Evolutionary conservation across 2,113 vertebrate genomes (phyloP).

Genomic region (Jacana jacana): DNA sequence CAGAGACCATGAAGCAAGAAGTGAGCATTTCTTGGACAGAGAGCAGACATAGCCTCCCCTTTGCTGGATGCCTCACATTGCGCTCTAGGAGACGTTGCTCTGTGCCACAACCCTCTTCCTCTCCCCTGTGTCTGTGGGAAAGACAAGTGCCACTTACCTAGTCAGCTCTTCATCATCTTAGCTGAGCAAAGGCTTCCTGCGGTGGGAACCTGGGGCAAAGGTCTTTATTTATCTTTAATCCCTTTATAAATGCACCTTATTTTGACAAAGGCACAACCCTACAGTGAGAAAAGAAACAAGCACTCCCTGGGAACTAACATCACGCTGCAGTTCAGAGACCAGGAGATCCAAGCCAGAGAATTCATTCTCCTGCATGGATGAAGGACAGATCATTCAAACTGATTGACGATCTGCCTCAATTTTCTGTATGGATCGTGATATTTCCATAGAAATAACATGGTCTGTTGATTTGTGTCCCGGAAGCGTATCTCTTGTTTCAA

Average conservation of each 20-base stretch:
- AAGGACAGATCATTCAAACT: not conserved
- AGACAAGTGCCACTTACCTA: not conserved
- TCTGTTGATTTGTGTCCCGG: not conserved
- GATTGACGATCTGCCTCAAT: not conserved
- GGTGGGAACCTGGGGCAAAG: not conserved
- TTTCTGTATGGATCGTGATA: not conserved
- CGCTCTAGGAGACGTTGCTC: not conserved
- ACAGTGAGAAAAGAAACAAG: not conserved
- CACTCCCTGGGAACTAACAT: fast-evolving
- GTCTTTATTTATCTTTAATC: not conserved
- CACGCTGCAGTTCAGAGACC: not conserved
- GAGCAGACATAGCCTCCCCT: not conserved
- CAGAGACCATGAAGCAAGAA: not conserved
- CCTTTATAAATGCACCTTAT: not conserved
- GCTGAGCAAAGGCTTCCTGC: not conserved
- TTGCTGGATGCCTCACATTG: not conserved
- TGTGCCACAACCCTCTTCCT: not conserved
- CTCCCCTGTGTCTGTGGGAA: not conserved
- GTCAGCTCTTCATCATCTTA: not conserved
- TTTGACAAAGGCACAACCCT: not conserved
- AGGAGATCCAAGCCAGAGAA: not conserved
- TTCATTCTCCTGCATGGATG: not conserved
- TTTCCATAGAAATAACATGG: not conserved
- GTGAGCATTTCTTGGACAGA: not conserved
- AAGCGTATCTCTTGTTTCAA: not conserved